phyloP scores from a whole-genome alignment of 2,888 invertebrate genomes.

The Megaustenia siamemsis region DNA sequence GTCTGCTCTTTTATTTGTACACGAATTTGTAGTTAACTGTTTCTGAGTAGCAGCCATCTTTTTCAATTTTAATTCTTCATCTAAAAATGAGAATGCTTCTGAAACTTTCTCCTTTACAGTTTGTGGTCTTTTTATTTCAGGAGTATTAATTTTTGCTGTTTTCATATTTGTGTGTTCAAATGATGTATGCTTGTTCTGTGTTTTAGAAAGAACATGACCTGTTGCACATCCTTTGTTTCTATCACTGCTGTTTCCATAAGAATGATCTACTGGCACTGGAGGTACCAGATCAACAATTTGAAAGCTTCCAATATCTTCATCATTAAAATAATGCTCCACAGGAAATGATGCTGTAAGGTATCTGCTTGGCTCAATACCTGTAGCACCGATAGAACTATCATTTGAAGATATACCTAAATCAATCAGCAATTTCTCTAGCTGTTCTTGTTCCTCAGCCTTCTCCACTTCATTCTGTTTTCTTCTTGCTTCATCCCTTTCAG shows the following conservation, averaged over 20 bases:
- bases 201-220: background rate
- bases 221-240: background rate
- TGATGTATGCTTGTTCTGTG: background rate
- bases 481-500: conserved; percentile 2
- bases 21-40: background rate
- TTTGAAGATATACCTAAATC: conserved; percentile 33
- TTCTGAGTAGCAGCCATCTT: background rate
- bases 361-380: background rate
- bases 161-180: background rate
- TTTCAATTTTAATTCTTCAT: conserved; percentile 32
- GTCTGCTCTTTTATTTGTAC: background rate
- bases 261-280: background rate
- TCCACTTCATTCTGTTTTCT: background rate
- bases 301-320: background rate
- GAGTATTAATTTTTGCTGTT: background rate
- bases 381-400: background rate
- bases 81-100: conserved; percentile 36
- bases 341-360: background rate
- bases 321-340: background rate
- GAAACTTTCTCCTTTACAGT: conserved; percentile 5
- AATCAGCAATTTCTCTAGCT: conserved; percentile 41
- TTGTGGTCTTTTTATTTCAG: background rate
- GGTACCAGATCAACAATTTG: background rate
- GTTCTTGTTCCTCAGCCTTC: conserved; percentile 22
- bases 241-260: background rate